Conservation (phyloP, 2,888 invertebrate species). For the Hypolimnas misippus region DNA sequence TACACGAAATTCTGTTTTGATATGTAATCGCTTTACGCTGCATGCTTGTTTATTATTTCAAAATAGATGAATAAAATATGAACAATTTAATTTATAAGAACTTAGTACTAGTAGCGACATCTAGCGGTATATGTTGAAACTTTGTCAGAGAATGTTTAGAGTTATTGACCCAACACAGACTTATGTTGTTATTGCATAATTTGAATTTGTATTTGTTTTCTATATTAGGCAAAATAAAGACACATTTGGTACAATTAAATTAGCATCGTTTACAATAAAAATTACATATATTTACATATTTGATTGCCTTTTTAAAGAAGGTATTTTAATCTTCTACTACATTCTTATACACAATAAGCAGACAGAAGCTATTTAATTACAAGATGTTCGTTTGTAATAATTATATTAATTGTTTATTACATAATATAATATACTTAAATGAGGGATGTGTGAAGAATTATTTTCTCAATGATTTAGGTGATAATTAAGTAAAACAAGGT, state of each 20-base stretch:
- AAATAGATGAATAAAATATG: too few relatives aligned
- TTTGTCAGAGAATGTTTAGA: not conserved
- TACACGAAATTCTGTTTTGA: slow-evolving; percentile 23
- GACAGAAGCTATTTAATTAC: too few relatives aligned
- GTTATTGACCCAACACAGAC: not conserved
- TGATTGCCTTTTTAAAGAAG: too few relatives aligned
- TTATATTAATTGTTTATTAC: too few relatives aligned
- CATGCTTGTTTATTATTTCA: too few relatives aligned
- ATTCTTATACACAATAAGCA: too few relatives aligned
- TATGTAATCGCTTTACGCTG: slow-evolving; percentile 10
- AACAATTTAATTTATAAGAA: not conserved
- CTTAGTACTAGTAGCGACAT: slow-evolving; percentile 1
- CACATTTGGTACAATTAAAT: not conserved
- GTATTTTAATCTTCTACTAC: too few relatives aligned
- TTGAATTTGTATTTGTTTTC: not conserved
- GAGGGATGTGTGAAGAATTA: not conserved
- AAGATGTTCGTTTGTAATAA: too few relatives aligned
- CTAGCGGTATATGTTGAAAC: slow-evolving; percentile 2
- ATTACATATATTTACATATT: too few relatives aligned
- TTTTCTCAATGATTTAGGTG: not conserved
- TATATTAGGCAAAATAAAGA: not conserved
- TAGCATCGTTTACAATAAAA: not conserved
- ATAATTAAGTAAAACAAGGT: slow-evolving; percentile 13
- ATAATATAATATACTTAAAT: too few relatives aligned
- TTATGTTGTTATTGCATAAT: too few relatives aligned